Percentiles rank a stretch among this genome's conserved stretches.
Evolutionary conservation across 2,797 vertebrate genomes (phyloP).

Genomic region (Pseudopleuronectes americanus): DNA sequence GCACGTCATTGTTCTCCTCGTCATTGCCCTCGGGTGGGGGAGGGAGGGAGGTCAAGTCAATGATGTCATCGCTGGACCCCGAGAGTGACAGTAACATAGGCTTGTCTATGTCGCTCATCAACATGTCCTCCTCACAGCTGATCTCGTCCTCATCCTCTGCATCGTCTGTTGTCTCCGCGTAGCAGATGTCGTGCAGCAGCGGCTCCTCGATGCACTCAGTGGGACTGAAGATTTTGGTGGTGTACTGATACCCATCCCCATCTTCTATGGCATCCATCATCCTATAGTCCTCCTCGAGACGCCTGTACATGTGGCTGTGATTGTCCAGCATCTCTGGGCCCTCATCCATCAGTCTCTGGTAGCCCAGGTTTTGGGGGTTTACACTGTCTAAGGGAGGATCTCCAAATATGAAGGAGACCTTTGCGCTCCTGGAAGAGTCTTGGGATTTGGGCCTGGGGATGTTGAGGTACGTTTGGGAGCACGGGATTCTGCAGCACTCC

Average conservation of each 20-base stretch:
- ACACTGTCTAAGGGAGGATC: conserved; percentile 90
- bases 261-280: conserved; percentile 89
- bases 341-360: conserved; percentile 95
- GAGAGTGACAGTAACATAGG: conserved; percentile 92
- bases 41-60: conserved; percentile 97
- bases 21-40: conserved; percentile 94
- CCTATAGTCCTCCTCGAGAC: conserved; percentile 91
- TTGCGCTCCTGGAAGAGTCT: conserved; percentile 91
- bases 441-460: conserved; percentile 90
- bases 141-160: conserved; percentile 97
- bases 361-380: conserved; percentile 93
- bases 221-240: conserved; percentile 92
- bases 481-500: conserved; percentile 86
- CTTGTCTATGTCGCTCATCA: conserved; percentile 90
- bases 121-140: conserved; percentile 96
- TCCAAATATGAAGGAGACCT: conserved; percentile 99
- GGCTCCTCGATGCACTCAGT: conserved; percentile 94
- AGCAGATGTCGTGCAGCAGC: conserved; percentile 96
- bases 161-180: conserved; percentile 96
- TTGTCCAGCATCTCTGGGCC: conserved; percentile 90
- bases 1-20: conserved; percentile 93
- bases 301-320: conserved; percentile 89
- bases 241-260: conserved; percentile 89
- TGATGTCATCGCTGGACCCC: conserved; percentile 97
- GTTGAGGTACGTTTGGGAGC: conserved; percentile 86